Evolutionary conservation across 1,140 invertebrate genomes (phyloP), one percentile per base, ranked within the genome.

Genomic region (Euglossa dilemma): DNA sequence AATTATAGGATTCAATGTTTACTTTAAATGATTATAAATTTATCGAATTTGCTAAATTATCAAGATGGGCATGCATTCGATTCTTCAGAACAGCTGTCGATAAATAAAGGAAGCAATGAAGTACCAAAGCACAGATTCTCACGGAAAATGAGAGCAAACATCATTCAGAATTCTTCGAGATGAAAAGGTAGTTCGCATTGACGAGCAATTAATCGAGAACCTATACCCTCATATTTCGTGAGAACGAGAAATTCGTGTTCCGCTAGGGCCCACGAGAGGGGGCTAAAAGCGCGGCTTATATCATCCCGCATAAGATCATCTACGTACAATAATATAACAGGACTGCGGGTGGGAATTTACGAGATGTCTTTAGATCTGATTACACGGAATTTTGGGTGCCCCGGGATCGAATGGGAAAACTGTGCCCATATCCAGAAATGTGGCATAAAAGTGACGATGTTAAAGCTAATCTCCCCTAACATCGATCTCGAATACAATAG

Each of bases 191-290:
- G 61, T 76, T 23, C 63, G 8, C 64, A 66, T 74, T 7, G 73
- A 59, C 56, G 80, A 63, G 63, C 72, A 83, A 72, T 87, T 84
- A 87, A 23, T 56, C 25, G 64, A 20, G 43, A 43, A 57, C 47
- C 47, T 61, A 70, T 71, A 66, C 91, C 91, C 91, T 87, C 91
- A 92, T 92, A 25, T 87, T 90, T 83, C 91, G 91, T 92, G 91
- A 92, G 91, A 92, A 91, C 83, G 72, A 67, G 72, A 67, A 82
- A 86, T 88, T 89, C 87, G 63, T 78, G 81, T 91, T 91, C 84
- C 89, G 86, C 75, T 90, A 86, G 85, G 76, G 78, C 63, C 80
- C 82, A 25, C 79, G 64, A 79, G 81, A 69, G 80, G 81, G 85
- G 69, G 67, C 16, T 72, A 81, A 77, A 86, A 88, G 83, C 81